Evolutionary conservation across 2,113 vertebrate species (phyloP).

Genomic region (Epinephelus lanceolatus): DNA sequence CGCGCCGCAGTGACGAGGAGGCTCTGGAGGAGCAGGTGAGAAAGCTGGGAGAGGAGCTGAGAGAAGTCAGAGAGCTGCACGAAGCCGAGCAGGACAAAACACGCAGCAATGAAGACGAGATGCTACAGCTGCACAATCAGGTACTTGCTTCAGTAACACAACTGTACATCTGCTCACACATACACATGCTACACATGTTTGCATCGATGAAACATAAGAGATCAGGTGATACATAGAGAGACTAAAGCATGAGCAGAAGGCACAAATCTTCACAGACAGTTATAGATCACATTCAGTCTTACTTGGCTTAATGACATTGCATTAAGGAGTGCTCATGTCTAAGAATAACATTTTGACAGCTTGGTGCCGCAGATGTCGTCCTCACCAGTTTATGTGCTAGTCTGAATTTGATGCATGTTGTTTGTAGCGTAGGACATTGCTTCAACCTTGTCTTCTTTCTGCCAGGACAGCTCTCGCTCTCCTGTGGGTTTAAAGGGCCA

Average conservation of each 20-base stretch:
- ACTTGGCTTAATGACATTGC: not conserved
- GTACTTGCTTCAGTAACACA: conserved; percentile 66
- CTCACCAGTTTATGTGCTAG: not conserved
- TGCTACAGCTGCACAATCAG: conserved; percentile 94
- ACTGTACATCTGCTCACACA: not conserved
- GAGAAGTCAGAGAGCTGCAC: conserved; percentile 90
- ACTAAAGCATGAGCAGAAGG: not conserved
- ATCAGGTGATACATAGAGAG: not conserved
- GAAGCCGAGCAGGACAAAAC: conserved; percentile 92
- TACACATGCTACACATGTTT: not conserved
- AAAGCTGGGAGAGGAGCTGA: conserved; percentile 92
- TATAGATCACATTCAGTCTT: not conserved
- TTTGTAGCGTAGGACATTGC: conserved; percentile 25
- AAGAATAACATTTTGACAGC: not conserved
- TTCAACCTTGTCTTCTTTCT: conserved; percentile 18
- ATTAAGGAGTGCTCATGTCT: conserved; percentile 1
- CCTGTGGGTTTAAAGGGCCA: conserved; percentile 4
- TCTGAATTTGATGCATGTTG: conserved; percentile 8
- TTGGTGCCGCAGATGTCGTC: conserved; percentile 1
- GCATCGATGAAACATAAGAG: not conserved
- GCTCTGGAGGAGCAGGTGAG: conserved; percentile 96
- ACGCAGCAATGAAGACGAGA: conserved; percentile 88
- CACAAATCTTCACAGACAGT: not conserved
- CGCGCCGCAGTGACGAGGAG: conserved; percentile 93
- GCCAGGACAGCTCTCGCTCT: not conserved